Base-by-base conservation (phyloP, 1,140 invertebrate species). In the Stenopsyche tienmushanensis region DNA sequence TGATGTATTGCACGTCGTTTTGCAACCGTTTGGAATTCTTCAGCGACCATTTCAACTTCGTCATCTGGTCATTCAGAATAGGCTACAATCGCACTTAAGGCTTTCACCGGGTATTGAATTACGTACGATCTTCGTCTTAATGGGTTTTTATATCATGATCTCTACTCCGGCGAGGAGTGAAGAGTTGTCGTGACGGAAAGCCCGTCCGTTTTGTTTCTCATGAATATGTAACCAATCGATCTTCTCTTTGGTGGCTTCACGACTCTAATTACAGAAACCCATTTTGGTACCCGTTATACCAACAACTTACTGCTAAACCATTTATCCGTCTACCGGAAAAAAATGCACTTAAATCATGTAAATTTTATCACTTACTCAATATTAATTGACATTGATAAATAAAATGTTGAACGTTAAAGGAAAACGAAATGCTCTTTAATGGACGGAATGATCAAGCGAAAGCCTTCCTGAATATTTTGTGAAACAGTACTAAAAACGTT, bases 201-300 rank as follows among this genome's bases (percentile, higher is more conserved):
- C 29, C 55, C 57, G 47, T 44, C 21, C 29, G 47, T 60, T 15
- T n/a, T 62, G 62, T 60, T 57, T 29, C 63, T 69, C 67, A 69
- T 69, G 67, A 69, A 69, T 69, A 69, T 69, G 63, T 65, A 69
- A 55, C 58, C 50, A 50, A 57, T 59, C 57, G 57, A 47, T 64
- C 62, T 69, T 17, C 62, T 60, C 55, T 47, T 54, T 47, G 45
- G 59, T 67, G 55, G 54, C 47, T 65, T 65, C 67, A 69, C 67
- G 67, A 69, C 64, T 69, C 67, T 69, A 69, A 69, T 69, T 69
- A 69, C 53, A 44, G 57, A 42, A 69, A 64, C 34, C 50, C 57
- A 60, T 60, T 52, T 62, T 44, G 18, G 39, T 39, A 18, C 49
- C 64, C 47, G 55, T 54, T 66, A 66, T 20, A 58, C 47, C 18